Conservation (phyloP, 2,797 vertebrate species). For the Gephyroberyx darwinii region DNA sequence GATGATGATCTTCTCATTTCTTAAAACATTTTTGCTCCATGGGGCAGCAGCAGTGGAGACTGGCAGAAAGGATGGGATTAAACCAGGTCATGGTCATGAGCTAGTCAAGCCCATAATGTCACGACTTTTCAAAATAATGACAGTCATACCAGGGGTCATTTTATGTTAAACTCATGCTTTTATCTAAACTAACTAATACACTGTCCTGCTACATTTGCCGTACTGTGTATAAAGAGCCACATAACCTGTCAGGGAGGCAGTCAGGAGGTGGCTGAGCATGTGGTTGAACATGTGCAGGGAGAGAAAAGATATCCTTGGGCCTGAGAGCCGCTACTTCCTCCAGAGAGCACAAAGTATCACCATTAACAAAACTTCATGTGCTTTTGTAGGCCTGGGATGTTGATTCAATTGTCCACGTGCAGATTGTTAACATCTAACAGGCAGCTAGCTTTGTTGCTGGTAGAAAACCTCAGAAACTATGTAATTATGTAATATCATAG, state of each 20-base stretch:
- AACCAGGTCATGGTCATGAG: conserved; percentile 23
- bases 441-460: neutral
- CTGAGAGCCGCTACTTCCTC: neutral
- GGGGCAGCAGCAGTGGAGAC: conserved; percentile 6
- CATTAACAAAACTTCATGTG: neutral
- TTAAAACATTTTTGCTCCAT: neutral
- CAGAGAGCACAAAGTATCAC: neutral
- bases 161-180: conserved; percentile 40
- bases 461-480: too few species aligned
- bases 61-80: conserved; percentile 17
- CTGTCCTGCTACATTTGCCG: conserved; percentile 9
- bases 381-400: neutral
- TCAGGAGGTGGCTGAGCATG: conserved; percentile 39
- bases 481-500: too few species aligned
- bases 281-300: conserved; percentile 49
- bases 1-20: conserved; percentile 1
- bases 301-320: conserved; percentile 31
- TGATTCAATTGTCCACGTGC: neutral
- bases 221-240: neutral
- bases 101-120: neutral
- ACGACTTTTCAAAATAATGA: conserved; percentile 43
- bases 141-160: conserved; percentile 15
- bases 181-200: conserved; percentile 7
- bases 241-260: conserved; percentile 23
- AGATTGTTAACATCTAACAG: neutral